Conservation (phyloP, 2,888 invertebrate genomes). For the Caenorhabditis drosophilae region DNA sequence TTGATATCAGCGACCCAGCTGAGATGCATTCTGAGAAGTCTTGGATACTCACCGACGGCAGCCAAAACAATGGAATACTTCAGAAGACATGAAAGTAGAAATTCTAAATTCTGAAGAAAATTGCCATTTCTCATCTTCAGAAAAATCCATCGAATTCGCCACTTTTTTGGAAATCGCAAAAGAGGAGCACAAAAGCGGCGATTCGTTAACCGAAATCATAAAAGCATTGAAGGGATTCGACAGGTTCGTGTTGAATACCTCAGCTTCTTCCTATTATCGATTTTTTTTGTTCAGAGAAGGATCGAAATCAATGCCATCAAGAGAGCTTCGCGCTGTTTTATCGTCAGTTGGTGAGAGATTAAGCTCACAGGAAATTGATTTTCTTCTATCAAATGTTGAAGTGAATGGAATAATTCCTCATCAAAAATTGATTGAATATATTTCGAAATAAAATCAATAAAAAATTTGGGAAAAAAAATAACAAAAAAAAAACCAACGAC, state of each 20-base stretch:
- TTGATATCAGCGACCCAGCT: constrained; percentile 38
- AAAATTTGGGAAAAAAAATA: too few relatives aligned
- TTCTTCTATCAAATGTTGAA: constrained; percentile 32
- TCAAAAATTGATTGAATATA: constrained; percentile 48
- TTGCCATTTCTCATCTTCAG: constrained; percentile 16
- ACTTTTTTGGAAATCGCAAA: constrained; percentile 43
- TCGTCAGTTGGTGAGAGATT: constrained; percentile 43
- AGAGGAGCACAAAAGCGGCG: constrained; percentile 42
- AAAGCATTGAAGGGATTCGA: constrained; percentile 46
- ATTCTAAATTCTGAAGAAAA: background rate
- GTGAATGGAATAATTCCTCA: constrained; percentile 50
- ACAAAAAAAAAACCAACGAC: too few relatives aligned
- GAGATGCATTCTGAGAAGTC: constrained; percentile 44
- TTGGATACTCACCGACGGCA: constrained; percentile 46
- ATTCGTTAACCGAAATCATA: constrained; percentile 47
- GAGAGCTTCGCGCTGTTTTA: constrained; percentile 39
- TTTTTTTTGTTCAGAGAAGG: constrained; percentile 38
- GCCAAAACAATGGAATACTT: constrained; percentile 40
- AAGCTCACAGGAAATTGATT: constrained; percentile 44
- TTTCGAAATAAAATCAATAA: constrained; percentile 28
- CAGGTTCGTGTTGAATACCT: constrained; percentile 26
- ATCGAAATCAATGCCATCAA: constrained; percentile 29
- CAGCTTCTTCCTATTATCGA: too few relatives aligned
- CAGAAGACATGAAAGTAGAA: constrained; percentile 20
- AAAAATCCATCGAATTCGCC: constrained; percentile 43